A percentile compares a stretch with the other conserved stretches of the same genome.
phyloP scores from a whole-genome alignment of 2,888 invertebrate genomes.

The Embidobia sp. region DNA sequence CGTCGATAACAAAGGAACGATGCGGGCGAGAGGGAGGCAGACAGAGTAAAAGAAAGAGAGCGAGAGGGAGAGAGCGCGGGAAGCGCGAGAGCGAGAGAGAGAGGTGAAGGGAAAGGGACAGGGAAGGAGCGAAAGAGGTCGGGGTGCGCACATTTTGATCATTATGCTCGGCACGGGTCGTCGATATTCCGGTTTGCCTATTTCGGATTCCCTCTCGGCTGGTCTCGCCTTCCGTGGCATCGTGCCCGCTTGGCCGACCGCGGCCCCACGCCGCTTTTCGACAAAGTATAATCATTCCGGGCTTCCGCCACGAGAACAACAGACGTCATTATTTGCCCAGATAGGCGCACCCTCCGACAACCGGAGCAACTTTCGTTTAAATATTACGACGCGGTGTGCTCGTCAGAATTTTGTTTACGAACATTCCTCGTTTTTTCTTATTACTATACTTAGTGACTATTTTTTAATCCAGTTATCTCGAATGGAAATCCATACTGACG shows the following conservation, averaged over 20 bases:
- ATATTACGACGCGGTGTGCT: conserved; percentile 33
- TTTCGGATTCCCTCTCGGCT: conserved; percentile 69
- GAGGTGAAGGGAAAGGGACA: conserved; percentile 7
- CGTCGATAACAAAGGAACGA: conserved; percentile 2
- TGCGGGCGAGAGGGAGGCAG: neutral
- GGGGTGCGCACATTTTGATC: conserved; percentile 70
- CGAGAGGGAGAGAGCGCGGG: neutral
- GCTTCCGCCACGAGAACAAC: conserved; percentile 62
- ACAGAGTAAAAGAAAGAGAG: conserved; percentile 4
- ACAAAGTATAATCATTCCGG: conserved; percentile 67
- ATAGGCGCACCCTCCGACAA: conserved; percentile 48
- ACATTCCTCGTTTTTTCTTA: neutral
- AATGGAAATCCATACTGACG: too few species aligned
- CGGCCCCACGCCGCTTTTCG: conserved; percentile 51
- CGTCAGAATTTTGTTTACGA: conserved; percentile 24
- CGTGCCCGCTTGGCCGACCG: conserved; percentile 41
- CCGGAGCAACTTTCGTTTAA: conserved; percentile 44
- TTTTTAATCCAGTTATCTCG: too few species aligned
- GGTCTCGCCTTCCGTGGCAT: conserved; percentile 38
- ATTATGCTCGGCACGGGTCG: conserved; percentile 70
- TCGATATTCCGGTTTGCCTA: conserved; percentile 75
- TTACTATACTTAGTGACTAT: neutral
- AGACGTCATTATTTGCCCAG: conserved; percentile 65
- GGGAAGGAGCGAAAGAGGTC: neutral
- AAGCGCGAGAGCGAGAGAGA: conserved; percentile 26